Evolutionary conservation across 2,888 invertebrate genomes (phyloP).

Genomic region (Sinentomon sp.): DNA sequence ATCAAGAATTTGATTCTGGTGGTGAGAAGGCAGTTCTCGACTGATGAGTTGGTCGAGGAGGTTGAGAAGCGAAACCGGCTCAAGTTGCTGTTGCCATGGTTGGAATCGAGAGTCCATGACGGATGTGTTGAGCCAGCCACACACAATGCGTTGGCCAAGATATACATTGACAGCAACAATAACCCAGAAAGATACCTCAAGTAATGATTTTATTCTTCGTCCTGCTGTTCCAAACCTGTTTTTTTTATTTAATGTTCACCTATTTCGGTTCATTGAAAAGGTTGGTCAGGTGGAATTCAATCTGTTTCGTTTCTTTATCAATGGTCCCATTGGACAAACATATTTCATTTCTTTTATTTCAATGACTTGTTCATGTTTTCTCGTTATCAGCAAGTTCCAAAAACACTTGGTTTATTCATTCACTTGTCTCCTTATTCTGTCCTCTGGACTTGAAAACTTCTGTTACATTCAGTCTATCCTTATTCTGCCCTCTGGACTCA

Average conservation of each 20-base stretch:
- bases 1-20: slow-evolving; percentile 95
- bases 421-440: no score
- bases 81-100: slow-evolving; percentile 82
- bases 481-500: no score
- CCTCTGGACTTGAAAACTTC: no score
- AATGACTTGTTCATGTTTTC: no score
- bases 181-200: slow-evolving; percentile 89
- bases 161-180: slow-evolving; percentile 98
- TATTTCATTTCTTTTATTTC: no score
- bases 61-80: slow-evolving; percentile 77
- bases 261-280: no score
- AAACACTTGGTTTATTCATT: no score
- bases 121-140: slow-evolving; percentile 92
- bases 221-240: neutral
- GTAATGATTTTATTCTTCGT: slow-evolving; percentile 18
- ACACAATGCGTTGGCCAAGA: slow-evolving; percentile 96
- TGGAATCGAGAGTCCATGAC: slow-evolving; percentile 90
- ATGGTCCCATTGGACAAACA: no score
- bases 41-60: slow-evolving; percentile 93
- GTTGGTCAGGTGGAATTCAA: no score
- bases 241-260: neutral
- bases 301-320: no score
- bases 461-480: no score
- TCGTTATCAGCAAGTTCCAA: no score
- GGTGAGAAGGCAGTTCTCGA: slow-evolving; percentile 92